phyloP scores from a whole-genome alignment of 2,113 vertebrate genomes.

The Phrynocephalus versicolor region DNA sequence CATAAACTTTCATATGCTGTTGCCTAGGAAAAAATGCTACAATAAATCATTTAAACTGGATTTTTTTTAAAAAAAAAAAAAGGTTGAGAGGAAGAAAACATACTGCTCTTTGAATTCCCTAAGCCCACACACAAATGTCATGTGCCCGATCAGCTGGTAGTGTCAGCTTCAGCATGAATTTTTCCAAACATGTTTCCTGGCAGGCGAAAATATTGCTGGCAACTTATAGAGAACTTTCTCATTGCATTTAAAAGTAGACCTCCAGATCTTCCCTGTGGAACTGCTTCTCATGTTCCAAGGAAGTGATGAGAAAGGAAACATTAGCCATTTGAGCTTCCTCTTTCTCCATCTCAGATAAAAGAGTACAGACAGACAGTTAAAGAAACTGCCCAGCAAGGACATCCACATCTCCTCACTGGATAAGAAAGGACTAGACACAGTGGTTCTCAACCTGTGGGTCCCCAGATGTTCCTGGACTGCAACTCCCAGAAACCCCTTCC shows the following conservation, averaged over 20 bases:
- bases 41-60: conserved; percentile 4
- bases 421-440: background rate
- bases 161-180: background rate
- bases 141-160: background rate
- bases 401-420: background rate
- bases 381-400: background rate
- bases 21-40: background rate
- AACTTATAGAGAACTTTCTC: background rate
- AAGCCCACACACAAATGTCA: background rate
- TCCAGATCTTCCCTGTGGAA: background rate
- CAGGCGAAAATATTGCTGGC: background rate
- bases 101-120: background rate
- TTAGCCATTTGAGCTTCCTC: background rate
- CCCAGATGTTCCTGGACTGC: no score
- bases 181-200: background rate
- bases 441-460: no score
- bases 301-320: background rate
- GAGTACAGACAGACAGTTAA: background rate
- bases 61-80: background rate
- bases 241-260: background rate
- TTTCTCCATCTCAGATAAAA: background rate
- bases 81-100: background rate
- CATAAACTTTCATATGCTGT: conserved; percentile 2
- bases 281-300: background rate
- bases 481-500: no score